Conservation (phyloP, 1,140 invertebrate genomes). For the Aethina tumida region DNA sequence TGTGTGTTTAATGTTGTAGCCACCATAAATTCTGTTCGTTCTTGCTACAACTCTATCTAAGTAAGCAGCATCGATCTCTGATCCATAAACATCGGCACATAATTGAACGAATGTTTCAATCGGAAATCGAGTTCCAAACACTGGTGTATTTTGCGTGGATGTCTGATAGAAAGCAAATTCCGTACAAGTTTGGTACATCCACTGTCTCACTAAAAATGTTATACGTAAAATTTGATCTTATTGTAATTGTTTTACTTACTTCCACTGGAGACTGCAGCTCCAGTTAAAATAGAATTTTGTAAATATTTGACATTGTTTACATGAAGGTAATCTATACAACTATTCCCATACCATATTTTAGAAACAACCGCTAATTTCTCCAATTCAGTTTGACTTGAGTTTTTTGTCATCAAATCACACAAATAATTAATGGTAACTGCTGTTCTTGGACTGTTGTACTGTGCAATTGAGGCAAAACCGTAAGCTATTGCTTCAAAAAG, state of each 20-base stretch:
- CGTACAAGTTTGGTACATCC: constrained; percentile 75
- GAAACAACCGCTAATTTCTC: not conserved
- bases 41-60: constrained; percentile 40
- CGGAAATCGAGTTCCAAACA: constrained; percentile 53
- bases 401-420: not conserved
- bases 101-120: constrained; percentile 50
- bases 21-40: constrained; percentile 53
- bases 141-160: constrained; percentile 47
- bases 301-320: not conserved
- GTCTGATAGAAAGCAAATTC: constrained; percentile 79
- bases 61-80: constrained; percentile 36
- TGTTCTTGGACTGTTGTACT: not conserved
- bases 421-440: not conserved
- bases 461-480: not conserved
- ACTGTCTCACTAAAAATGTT: constrained; percentile 46
- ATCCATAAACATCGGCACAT: constrained; percentile 56
- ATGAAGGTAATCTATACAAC: not conserved
- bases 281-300: not conserved
- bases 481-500: not conserved
- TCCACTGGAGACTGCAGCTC: not conserved
- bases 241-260: not conserved
- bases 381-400: too few species aligned
- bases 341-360: not conserved
- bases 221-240: not conserved
- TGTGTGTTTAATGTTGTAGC: constrained; percentile 41